Evolutionary conservation across 2,888 invertebrate genomes (phyloP).

Genomic region (Lepidochrysops patricia): DNA sequence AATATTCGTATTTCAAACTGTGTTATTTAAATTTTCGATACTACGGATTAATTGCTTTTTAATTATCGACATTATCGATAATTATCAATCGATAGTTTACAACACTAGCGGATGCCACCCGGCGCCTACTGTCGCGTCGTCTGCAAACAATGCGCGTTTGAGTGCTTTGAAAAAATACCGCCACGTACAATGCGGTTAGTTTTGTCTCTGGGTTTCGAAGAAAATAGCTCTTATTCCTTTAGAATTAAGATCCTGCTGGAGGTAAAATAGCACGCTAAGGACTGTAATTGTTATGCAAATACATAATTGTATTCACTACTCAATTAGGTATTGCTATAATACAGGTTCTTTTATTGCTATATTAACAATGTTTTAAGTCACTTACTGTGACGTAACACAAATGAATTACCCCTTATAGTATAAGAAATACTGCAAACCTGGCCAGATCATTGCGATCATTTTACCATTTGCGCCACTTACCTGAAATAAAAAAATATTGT

Average conservation of each 20-base stretch:
- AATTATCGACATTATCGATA: neutral
- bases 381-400: neutral
- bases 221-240: too few relatives aligned
- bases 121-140: slow-evolving; percentile 43
- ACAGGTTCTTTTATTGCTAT: neutral
- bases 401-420: too few relatives aligned
- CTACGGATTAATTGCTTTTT: neutral
- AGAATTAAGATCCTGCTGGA: too few relatives aligned
- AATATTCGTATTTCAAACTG: neutral
- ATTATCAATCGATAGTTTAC: slow-evolving; percentile 18
- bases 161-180: slow-evolving; percentile 47
- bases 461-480: neutral
- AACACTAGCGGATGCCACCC: slow-evolving; percentile 64
- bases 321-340: neutral
- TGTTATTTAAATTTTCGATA: neutral
- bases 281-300: slow-evolving; percentile 62
- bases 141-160: slow-evolving; percentile 59
- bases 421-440: too few relatives aligned
- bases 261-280: too few relatives aligned
- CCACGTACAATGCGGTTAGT: slow-evolving; percentile 56
- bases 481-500: neutral
- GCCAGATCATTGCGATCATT: neutral
- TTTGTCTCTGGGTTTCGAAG: too few relatives aligned
- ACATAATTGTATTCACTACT: slow-evolving; percentile 14
- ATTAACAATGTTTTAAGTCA: too few relatives aligned